A percentile compares a stretch with the other conserved stretches of the same genome.
Conservation (phyloP, 2,113 vertebrate genomes). For the Thamnophis sirtalis region DNA sequence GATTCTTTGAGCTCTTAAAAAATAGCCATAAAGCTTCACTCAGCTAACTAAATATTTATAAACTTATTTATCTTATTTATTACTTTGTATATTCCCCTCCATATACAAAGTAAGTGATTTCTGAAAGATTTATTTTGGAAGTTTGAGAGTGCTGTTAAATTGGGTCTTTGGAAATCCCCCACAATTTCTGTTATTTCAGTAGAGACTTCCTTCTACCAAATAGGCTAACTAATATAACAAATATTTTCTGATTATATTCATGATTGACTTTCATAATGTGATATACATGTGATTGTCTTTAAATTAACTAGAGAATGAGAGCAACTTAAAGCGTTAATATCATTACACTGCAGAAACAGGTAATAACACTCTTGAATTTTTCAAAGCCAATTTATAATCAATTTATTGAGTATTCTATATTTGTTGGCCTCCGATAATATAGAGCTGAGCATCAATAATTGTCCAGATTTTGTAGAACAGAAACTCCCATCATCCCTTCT, state of each 20-base stretch:
- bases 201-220: background rate
- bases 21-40: background rate
- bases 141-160: background rate
- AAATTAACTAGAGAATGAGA: background rate
- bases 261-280: background rate
- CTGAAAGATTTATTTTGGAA: background rate
- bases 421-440: background rate
- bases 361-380: background rate
- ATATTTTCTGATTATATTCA: background rate
- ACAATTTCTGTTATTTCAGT: background rate
- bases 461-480: background rate
- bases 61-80: background rate
- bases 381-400: background rate
- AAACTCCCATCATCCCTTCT: background rate
- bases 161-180: background rate
- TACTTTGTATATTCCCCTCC: background rate
- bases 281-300: background rate
- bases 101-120: background rate
- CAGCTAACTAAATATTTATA: background rate
- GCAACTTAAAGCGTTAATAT: background rate
- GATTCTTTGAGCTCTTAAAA: background rate
- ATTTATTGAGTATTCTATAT: background rate
- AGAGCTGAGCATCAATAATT: background rate
- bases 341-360: background rate
- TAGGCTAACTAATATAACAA: background rate